Percentiles rank a stretch among this genome's conserved stretches.
phyloP scores from a whole-genome alignment of 2,113 vertebrate species.

The Toxotes chatareus region DNA sequence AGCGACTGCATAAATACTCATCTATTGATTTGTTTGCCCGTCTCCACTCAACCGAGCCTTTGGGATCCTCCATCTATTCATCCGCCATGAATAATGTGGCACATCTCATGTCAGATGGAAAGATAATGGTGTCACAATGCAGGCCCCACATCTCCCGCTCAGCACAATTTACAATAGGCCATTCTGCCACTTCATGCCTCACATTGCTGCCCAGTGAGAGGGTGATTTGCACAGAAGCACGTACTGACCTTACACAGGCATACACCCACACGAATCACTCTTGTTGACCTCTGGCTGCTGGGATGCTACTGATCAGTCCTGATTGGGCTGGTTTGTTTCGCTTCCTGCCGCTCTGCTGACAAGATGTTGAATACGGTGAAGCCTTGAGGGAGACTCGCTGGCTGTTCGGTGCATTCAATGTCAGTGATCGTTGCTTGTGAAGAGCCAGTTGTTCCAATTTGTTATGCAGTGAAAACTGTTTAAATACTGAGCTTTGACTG shows the following conservation, averaged over 20 bases:
- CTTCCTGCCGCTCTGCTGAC: conserved; percentile 4
- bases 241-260: conserved; percentile 51
- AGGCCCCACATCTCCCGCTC: conserved; percentile 68
- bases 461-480: background rate
- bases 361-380: conserved; percentile 5
- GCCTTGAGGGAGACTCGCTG: conserved; percentile 15
- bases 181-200: conserved; percentile 66
- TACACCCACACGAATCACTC: conserved; percentile 59
- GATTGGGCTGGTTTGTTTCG: conserved; percentile 39
- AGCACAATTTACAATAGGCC: conserved; percentile 72
- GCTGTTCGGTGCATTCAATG: background rate
- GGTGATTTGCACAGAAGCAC: conserved; percentile 49
- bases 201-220: conserved; percentile 61
- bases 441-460: background rate
- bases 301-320: conserved; percentile 56
- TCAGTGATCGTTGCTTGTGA: conserved; percentile 7
- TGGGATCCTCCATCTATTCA: conserved; percentile 71
- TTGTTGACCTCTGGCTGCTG: conserved; percentile 48
- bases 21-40: conserved; percentile 58
- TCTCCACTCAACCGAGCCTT: conserved; percentile 46
- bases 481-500: background rate
- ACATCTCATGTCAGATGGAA: conserved; percentile 76
- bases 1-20: conserved; percentile 53
- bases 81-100: conserved; percentile 79
- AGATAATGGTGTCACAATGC: conserved; percentile 79